Percentiles rank a stretch among this genome's conserved stretches.
Conservation (phyloP, 2,113 vertebrate species). For the Centropus bengalensis region DNA sequence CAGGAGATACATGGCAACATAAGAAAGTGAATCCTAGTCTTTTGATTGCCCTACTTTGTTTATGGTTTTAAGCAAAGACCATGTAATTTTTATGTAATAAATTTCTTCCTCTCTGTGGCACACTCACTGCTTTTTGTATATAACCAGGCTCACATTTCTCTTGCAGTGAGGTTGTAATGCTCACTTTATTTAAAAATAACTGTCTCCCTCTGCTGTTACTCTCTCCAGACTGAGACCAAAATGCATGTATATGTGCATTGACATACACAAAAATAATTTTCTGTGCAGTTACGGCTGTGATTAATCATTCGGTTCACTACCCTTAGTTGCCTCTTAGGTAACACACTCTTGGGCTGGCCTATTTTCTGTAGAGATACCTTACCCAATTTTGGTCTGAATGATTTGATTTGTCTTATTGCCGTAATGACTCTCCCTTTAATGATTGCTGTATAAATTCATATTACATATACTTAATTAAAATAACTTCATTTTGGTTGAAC, state of each 20-base stretch:
- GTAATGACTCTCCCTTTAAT: background rate
- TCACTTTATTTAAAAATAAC: background rate
- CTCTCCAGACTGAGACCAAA: background rate
- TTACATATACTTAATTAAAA: constrained; percentile 40
- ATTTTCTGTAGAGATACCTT: background rate
- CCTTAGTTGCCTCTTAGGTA: background rate
- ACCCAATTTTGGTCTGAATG: background rate
- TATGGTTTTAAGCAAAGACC: background rate
- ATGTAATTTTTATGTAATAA: background rate
- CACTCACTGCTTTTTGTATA: background rate
- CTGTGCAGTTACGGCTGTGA: background rate
- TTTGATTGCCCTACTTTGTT: background rate
- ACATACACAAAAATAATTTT: background rate
- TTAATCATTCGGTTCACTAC: constrained; percentile 3
- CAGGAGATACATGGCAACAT: background rate
- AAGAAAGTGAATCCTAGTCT: background rate
- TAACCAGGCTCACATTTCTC: background rate
- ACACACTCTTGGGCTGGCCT: background rate
- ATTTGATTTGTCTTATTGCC: background rate
- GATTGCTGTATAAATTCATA: background rate
- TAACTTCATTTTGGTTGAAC: constrained; percentile 44
- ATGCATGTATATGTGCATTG: background rate
- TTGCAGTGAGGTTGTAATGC: background rate
- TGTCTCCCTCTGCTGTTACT: background rate
- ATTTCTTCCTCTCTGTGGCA: background rate